Evolutionary conservation across 2,888 invertebrate genomes (phyloP).

Genomic region (Petrophora chlorosata): DNA sequence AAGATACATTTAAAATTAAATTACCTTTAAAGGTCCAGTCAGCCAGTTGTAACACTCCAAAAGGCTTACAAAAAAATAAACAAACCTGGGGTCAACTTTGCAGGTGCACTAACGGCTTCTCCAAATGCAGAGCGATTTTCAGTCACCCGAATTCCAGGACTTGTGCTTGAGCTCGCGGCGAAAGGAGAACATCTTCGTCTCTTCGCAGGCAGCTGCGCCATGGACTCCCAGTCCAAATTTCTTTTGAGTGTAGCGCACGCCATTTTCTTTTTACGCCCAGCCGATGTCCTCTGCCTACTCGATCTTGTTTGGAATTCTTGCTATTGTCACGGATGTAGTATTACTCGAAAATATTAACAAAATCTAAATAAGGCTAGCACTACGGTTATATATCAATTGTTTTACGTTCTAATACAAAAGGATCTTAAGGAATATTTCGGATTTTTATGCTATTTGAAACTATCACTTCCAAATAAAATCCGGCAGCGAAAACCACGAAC

Average conservation of each 20-base stretch:
- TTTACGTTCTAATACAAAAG: conserved; percentile 53
- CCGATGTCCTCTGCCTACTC: conserved; percentile 73
- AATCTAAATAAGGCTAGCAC: conserved; percentile 54
- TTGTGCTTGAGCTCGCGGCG: conserved; percentile 84
- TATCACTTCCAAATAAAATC: conserved; percentile 67
- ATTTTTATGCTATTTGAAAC: conserved; percentile 60
- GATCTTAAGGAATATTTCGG: conserved; percentile 68
- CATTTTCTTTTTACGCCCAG: conserved; percentile 90
- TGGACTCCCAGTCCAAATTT: conserved; percentile 97
- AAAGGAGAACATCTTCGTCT: conserved; percentile 96
- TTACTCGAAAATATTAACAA: conserved; percentile 65
- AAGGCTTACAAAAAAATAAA: conserved; percentile 59
- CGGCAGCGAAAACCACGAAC: conserved; percentile 47
- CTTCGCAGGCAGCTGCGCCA: conserved; percentile 94
- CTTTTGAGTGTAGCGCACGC: conserved; percentile 99
- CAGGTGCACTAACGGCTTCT: conserved; percentile 88
- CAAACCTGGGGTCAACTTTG: conserved; percentile 95
- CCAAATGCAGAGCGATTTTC: conserved; percentile 91
- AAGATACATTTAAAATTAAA: background rate
- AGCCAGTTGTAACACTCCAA: background rate
- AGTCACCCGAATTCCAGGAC: conserved; percentile 78
- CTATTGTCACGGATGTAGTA: conserved; percentile 58
- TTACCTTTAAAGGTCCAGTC: conserved; percentile 1
- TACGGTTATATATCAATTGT: conserved; percentile 54
- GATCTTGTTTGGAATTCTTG: conserved; percentile 57